Evolutionary conservation across 2,113 vertebrate genomes (phyloP), one percentile per base, ranked within the genome.

Genomic region (Tretioscincus oriximinensis): DNA sequence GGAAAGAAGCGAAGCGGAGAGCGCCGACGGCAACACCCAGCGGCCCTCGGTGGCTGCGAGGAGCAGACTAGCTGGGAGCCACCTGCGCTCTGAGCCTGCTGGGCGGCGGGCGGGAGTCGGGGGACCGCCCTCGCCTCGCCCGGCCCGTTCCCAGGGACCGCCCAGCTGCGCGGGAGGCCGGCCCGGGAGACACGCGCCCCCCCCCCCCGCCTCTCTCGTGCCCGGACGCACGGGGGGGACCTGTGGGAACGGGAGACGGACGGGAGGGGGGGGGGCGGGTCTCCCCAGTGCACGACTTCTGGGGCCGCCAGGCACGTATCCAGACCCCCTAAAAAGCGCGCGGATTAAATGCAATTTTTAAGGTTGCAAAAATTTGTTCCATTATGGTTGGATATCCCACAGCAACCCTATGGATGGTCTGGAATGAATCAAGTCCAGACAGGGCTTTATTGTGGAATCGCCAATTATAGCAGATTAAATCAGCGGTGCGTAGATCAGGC

Each of bases 51-150:
- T 71, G 29, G 74, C 26, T 75, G 72, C 1, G n/a, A 63, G 51
- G 51, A 18, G 11, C 4, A 63, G 22, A 49, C 73, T 65, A 16
- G 73, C 73, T 65, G 35, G 35, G 29, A 82, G 80, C 80, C 80
- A 82, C 80, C 73, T 76, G 80, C 80, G 73, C 80, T 76, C 65
- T 63, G 47, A 61, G 35, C 35, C 7, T 51, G 51, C 20, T 1
- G 8, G 20, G 26, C 73, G 2, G 18, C 49, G 6, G 28, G 35
- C 35, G 35, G 35, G 35, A 41, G 3, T 41, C 35, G 3, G 3
- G 35, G 35, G 35, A 41, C 35, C 35, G 35, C 35, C 35, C 35
- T 41, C 35, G 35, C 35, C 35, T 41, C 35, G 35, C 35, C 35
- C 35, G 35, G 35, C 22, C 72, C 72, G 80, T 60, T 73, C n/a